These are phyloP conservation scores for Mesodorylaimus sp. DNA, from an alignment of 2,888 invertebrate species.

Conservation along the genomic window DNA sequence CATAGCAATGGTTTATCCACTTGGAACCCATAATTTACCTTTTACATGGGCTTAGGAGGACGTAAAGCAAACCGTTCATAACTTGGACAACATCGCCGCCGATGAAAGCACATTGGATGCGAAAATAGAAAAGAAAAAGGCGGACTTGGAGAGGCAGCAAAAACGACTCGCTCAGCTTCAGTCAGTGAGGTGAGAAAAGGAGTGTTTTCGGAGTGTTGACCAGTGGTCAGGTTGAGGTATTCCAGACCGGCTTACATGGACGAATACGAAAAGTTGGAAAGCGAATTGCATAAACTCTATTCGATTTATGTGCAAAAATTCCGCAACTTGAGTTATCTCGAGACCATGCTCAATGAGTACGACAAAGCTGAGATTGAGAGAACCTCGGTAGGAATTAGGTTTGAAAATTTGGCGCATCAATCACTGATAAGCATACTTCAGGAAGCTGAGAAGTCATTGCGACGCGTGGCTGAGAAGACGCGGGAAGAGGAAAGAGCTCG, in stretches of 20 bases:
- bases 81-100: constrained; percentile 64
- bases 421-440: no score
- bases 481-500: constrained; percentile 36
- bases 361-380: constrained; percentile 58
- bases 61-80: constrained; percentile 46
- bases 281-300: constrained; percentile 61
- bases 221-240: constrained; percentile 11
- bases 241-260: constrained; percentile 79
- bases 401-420: not conserved
- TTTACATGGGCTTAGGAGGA: no score
- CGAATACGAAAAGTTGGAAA: constrained; percentile 72
- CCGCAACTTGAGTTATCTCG: constrained; percentile 68
- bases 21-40: no score
- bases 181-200: constrained; percentile 56
- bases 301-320: constrained; percentile 68
- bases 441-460: constrained; percentile 39
- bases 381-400: constrained; percentile 18
- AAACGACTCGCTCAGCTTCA: constrained; percentile 78
- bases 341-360: constrained; percentile 61
- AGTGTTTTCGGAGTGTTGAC: not conserved
- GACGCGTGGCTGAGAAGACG: constrained; percentile 41
- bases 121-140: constrained; percentile 71
- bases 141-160: constrained; percentile 74
- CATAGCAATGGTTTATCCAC: no score
- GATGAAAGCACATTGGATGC: constrained; percentile 72